Evolutionary conservation across 2,113 vertebrate genomes (phyloP), one percentile per base, ranked within the genome.

Genomic region (Desmodus rotundus): DNA sequence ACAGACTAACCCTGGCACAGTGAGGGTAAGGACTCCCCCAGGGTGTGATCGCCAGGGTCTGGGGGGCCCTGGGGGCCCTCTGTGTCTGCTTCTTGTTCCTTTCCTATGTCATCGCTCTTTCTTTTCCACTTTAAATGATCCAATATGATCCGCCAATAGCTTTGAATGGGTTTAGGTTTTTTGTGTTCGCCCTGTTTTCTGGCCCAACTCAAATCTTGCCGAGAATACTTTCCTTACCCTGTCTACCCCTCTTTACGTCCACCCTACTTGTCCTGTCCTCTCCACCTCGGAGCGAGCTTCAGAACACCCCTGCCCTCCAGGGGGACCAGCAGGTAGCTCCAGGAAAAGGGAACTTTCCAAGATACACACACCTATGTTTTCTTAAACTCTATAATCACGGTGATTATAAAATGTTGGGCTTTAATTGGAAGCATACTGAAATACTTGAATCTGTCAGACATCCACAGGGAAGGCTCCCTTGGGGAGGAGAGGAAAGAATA

Each of bases 131-230:
- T 68, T 84, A 89, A 98, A 80, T 67, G 81, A 88, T 67, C 76
- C 94, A 63, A 90, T 83, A 84, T 97, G 97, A 92, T 31, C 58
- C 78, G 80, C 67, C 24, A 24, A 19, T 41, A 28, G 17, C 65
- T 93, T 93, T 61, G 83, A 89, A 56, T 92, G 19, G 68, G 52
- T 72, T 76, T 70, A 13, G 74, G 17, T 2, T 70, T 94, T 94
- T 78, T 8, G 36, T 80, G 92, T 89, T 97, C 82, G 94, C 72
- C 20, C 72, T 91, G 12, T 33, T 81, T 87, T 93, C 97, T 94
- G 94, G 96, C 96, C 97, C 96, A 93, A 76, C 95, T 89, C 74
- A 58, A 36, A 91, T 90, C 94, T 95, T 89, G 61, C 84, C 16
- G 36, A 58, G 58, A 74, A 50, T 0, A 16, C 4, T 45, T 61